Percentiles rank a stretch among this genome's conserved stretches.
Conservation (phyloP, 2,113 vertebrate species). For the Cynocephalus volans region DNA sequence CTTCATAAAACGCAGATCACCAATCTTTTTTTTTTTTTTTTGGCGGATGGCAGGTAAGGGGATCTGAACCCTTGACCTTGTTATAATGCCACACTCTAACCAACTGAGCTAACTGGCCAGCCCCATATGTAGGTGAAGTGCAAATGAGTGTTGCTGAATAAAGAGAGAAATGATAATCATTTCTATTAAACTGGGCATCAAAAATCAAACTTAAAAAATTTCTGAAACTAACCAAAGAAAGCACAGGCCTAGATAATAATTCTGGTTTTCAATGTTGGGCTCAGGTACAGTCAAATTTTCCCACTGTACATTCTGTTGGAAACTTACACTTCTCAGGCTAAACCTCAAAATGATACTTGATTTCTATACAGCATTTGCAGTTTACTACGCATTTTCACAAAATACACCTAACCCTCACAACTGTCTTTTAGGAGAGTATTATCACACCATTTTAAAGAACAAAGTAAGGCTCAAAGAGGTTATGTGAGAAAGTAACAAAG, state of each 20-base stretch:
- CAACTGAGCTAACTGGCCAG: too few relatives aligned
- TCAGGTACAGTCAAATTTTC: slow-evolving; percentile 54
- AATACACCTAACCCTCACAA: slow-evolving; percentile 51
- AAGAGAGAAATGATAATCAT: slow-evolving; percentile 37
- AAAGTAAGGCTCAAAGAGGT: slow-evolving; percentile 23
- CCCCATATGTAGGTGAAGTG: slow-evolving; percentile 15
- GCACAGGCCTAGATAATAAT: slow-evolving; percentile 16
- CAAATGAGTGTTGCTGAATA: neutral
- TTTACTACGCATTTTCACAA: slow-evolving; percentile 42
- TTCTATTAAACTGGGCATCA: slow-evolving; percentile 48
- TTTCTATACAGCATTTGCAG: neutral
- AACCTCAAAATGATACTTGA: slow-evolving; percentile 34
- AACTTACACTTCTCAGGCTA: slow-evolving; percentile 34
- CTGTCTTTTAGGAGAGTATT: slow-evolving; percentile 5
- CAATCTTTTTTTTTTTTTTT: too few relatives aligned
- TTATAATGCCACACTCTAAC: too few relatives aligned
- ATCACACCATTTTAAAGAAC: slow-evolving; percentile 19
- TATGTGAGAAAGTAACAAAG: neutral
- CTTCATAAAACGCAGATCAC: slow-evolving; percentile 25
- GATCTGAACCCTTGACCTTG: too few relatives aligned
- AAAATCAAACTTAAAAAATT: slow-evolving; percentile 61
- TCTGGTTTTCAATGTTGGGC: slow-evolving; percentile 59
- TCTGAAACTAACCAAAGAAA: slow-evolving; percentile 71
- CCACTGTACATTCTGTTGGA: neutral
- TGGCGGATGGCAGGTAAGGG: too few relatives aligned